phyloP scores from a whole-genome alignment of 1,140 invertebrate genomes.

The Glossosoma conforme region DNA sequence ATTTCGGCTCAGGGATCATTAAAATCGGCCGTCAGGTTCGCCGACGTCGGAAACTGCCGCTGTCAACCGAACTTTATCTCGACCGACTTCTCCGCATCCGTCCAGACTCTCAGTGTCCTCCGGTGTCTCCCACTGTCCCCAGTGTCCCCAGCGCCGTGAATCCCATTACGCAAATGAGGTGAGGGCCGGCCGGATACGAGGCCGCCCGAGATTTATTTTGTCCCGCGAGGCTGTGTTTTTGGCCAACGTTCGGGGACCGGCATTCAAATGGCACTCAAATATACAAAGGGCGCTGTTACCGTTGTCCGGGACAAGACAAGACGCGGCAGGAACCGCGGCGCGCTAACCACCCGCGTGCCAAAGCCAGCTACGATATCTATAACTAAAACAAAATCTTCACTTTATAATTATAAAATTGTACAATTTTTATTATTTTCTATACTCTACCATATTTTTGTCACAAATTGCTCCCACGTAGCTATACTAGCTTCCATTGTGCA shows the following conservation, averaged over 20 bases:
- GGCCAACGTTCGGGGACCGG: slow-evolving; percentile 22
- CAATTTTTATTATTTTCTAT: too few relatives aligned
- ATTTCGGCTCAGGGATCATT: not conserved
- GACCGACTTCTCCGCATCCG: not conserved
- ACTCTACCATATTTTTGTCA: too few relatives aligned
- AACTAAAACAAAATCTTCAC: too few relatives aligned
- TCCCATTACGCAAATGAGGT: slow-evolving; percentile 31
- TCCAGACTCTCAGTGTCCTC: slow-evolving; percentile 5
- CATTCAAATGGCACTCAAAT: slow-evolving; percentile 31
- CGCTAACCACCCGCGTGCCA: too few relatives aligned
- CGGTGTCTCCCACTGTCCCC: not conserved
- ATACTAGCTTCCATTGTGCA: too few relatives aligned
- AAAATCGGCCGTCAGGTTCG: not conserved
- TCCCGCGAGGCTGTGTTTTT: slow-evolving; percentile 28
- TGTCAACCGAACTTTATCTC: slow-evolving; percentile 3
- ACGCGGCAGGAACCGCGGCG: not conserved
- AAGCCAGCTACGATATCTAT: too few relatives aligned
- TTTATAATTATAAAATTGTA: too few relatives aligned
- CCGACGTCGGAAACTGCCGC: not conserved
- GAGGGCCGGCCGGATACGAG: slow-evolving; percentile 27
- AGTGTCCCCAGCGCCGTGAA: slow-evolving; percentile 17
- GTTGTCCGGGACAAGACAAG: not conserved
- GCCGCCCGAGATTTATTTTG: slow-evolving; percentile 31
- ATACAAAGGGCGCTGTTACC: slow-evolving; percentile 12
- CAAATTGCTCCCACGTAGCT: too few relatives aligned